Base-by-base conservation (phyloP, 2,888 invertebrate species). In the Perizoma flavofasciatum region DNA sequence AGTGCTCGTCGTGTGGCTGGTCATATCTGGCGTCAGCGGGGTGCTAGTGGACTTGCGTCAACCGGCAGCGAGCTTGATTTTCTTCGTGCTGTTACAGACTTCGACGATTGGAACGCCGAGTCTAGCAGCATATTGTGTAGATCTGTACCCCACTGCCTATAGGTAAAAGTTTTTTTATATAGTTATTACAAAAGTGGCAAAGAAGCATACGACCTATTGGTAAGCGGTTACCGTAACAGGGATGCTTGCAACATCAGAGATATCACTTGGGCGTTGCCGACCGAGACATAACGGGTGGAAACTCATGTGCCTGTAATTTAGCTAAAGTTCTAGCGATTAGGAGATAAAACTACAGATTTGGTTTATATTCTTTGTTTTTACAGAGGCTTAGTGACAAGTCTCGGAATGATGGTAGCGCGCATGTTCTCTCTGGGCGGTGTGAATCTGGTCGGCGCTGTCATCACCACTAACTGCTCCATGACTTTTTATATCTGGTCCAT, bases 1-100 rank as follows among this genome's bases (percentile, higher is more conserved):
- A 64, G 75, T 93, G 4, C 74, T 93, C 32, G 72, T 93, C 71
- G 61, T 69, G 65, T 80, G 63, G 71, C 85, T 90, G 48, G 5
- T 92, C 0, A 46, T 94, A 0, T 92, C 94, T 0, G 93, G 93
- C 0, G 39, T 91, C 4, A 93, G 93, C 51, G 86, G 93, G 0
- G 78, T 90, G 49, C 81, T 95, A 4, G 81, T 94, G 0, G 88
- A 94, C 0, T 32, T 92, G 8, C 71, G 63, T 39, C 50, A 79
- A 3, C 84, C 85, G 0, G 65, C 77, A 0, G 72, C 75, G 0
- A 85, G 77, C 34, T 66, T 87, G 63, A 61, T 81, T 3, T 77
- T 82, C 61, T 87, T 85, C 51, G 70, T 74, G 0, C 50, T 86
- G 41, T 62, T 86, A 0, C 86, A 86, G 60, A 63, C 63, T 0